Conservation (phyloP, 1,140 invertebrate species). For the Philopotamus ludificatus region DNA sequence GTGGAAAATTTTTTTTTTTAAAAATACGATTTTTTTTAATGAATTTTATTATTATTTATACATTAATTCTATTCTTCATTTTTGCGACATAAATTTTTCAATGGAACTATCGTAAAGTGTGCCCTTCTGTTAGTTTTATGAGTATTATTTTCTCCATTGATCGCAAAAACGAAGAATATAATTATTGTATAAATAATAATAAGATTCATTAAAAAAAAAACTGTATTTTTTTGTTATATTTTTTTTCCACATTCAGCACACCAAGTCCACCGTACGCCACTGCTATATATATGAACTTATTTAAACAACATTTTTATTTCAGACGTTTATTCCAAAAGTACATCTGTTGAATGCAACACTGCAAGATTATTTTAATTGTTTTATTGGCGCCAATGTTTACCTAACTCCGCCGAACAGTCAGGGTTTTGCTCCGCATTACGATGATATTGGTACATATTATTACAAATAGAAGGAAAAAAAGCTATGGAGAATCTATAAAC, state of each 20-base stretch:
- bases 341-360: conserved; percentile 70
- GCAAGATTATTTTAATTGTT: conserved; percentile 92
- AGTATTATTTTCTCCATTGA: too few relatives aligned
- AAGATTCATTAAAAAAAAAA: too few relatives aligned
- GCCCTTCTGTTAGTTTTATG: too few relatives aligned
- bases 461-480: conserved; percentile 96
- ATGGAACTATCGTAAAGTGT: background rate
- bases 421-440: conserved; percentile 97
- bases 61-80: background rate
- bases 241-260: conserved; percentile 1
- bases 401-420: conserved; percentile 93
- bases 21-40: background rate
- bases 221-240: background rate
- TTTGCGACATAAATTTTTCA: background rate
- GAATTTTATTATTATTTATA: conserved; percentile 5
- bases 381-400: conserved; percentile 93
- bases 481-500: conserved; percentile 89
- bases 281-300: too few relatives aligned
- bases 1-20: background rate
- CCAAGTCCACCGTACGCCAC: too few relatives aligned
- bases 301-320: background rate
- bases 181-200: too few relatives aligned
- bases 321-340: conserved; percentile 69
- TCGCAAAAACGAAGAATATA: too few relatives aligned
- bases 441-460: conserved; percentile 98